Evolutionary conservation across 2,888 invertebrate genomes (phyloP), one percentile per base, ranked within the genome.

Genomic region (Troilus luridus): DNA sequence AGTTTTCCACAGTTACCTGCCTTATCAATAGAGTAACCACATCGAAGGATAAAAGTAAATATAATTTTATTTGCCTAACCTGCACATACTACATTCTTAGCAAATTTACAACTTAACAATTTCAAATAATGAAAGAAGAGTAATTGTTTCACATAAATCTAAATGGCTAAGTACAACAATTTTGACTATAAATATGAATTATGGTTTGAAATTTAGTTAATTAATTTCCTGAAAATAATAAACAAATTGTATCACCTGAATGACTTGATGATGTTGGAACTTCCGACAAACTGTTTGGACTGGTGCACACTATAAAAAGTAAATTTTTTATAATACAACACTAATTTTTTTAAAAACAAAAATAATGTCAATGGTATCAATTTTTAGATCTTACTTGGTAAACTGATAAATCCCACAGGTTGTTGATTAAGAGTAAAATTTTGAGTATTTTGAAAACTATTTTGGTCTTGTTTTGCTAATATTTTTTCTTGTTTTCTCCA

Each of bases 401-500:
- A 91, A 91, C 91, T 92, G 59, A 93, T 91, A 17, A 93, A 91
- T 19, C 92, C 92, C 6, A 93, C 90, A 62, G 92, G 92, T 62
- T 91, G 91, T 24, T 90, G 90, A 89, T 88, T 91, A 9, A 88
- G 9, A 54, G 89, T 81, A 64, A 62, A 91, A 27, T 88, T 89
- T 60, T 90, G 91, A 14, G 91, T 90, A 58, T 88, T 67, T 14
- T 67, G 67, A 62, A 54, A 62, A 64, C n/a, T 90, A 27, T 77
- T 90, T 81, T 92, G 91, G n/a, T 93, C 93, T 90, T 93, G 93
- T 92, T 93, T 93, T 56, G 92, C 93, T 59, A 93, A 91, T 85
- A 93, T 91, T 92, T 94, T 94, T 92, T 94, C 94, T 91, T 94
- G 94, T 92, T 94, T 94, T 89, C 94, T 93, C 94, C 94, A 94